Evolutionary conservation across 2,888 invertebrate genomes (phyloP).

Genomic region (Melanargia galathea): DNA sequence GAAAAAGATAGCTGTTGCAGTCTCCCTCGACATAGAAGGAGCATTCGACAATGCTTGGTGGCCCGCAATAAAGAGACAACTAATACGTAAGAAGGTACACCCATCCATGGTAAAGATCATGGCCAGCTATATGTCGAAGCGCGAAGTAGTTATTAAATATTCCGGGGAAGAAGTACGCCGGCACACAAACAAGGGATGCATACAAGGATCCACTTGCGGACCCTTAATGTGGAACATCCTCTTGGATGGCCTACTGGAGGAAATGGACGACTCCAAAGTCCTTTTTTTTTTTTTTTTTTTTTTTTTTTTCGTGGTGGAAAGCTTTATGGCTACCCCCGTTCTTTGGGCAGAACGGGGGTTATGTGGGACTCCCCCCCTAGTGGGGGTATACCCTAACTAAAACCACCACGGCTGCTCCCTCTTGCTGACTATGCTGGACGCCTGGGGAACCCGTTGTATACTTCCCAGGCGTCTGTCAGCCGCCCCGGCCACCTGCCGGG

Average conservation of each 20-base stretch:
- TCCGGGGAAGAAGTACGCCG: neutral
- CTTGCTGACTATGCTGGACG: too few species aligned
- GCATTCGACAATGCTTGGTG: slow-evolving; percentile 9
- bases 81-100: neutral
- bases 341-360: too few species aligned
- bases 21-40: slow-evolving; percentile 12
- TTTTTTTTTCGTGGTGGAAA: too few species aligned
- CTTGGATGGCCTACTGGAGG: neutral
- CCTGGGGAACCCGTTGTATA: too few species aligned
- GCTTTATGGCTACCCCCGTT: too few species aligned
- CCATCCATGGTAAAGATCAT: neutral
- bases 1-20: neutral
- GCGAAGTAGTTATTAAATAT: neutral
- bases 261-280: neutral
- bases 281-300: too few species aligned
- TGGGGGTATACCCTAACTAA: too few species aligned
- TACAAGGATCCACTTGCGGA: slow-evolving; percentile 9
- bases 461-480: too few species aligned
- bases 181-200: slow-evolving; percentile 5
- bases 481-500: too few species aligned
- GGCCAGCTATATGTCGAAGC: neutral
- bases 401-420: too few species aligned
- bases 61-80: neutral
- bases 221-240: slow-evolving; percentile 13
- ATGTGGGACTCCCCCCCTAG: too few species aligned